phyloP scores from a whole-genome alignment of 1,140 invertebrate genomes.

The honey bee (Apis mellifera) region DNA sequence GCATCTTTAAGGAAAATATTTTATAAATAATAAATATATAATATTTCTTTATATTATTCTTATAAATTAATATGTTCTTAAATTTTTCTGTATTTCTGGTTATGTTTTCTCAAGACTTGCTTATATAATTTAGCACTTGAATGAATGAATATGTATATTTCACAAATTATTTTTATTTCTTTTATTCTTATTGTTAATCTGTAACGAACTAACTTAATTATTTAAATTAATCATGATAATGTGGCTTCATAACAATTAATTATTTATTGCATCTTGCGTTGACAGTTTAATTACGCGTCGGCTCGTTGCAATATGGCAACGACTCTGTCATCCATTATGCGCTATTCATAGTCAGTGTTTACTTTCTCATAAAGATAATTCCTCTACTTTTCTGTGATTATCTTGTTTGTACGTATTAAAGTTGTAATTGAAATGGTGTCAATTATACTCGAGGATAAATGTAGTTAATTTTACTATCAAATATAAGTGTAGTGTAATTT shows the following conservation, averaged over 20 bases:
- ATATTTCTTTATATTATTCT: too few relatives aligned
- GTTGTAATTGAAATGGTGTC: background rate
- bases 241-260: conserved; percentile 20
- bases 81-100: background rate
- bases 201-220: background rate
- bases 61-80: background rate
- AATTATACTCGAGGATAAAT: background rate
- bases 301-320: conserved; percentile 10
- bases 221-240: conserved; percentile 18
- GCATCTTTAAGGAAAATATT: too few relatives aligned
- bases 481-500: background rate
- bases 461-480: background rate
- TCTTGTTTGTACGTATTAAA: background rate
- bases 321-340: conserved; percentile 13
- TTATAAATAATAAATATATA: too few relatives aligned
- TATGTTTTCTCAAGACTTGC: too few relatives aligned
- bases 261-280: conserved; percentile 17
- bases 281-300: conserved; percentile 26
- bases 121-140: background rate
- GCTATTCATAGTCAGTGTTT: conserved; percentile 26
- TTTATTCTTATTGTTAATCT: background rate
- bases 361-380: conserved; percentile 16
- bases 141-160: background rate
- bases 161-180: too few relatives aligned
- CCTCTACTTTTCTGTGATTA: background rate